Base-by-base conservation (phyloP, 2,888 invertebrate genomes). In the Chaitophorus viminalis region DNA sequence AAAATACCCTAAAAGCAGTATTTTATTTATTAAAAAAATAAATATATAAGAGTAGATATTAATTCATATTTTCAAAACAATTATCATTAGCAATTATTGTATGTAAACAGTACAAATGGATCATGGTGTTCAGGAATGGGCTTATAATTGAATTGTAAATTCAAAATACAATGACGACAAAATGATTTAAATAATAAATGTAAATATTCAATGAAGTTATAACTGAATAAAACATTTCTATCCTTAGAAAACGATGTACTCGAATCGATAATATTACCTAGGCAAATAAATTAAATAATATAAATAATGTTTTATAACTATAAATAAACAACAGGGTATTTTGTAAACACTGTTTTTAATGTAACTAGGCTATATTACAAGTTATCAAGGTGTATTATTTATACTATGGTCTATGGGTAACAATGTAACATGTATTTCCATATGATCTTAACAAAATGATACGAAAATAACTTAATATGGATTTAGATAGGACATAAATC, bases 121-220 rank as follows among this genome's bases (percentile, higher is more conserved):
- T 18, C 60, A 39, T 60, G 29, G 60, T n/a, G 29, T 5, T 74
- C 54, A 21, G n/a, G 1, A 75, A 36, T 82, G 36, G n/a, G 1
- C 33, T 52, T 17, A 52, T 82, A 72, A 82, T 82, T 68, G 14
- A 72, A 82, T 72, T 72, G 33, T 72, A 36, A 72, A 82, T 82
- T 74, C 21, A 3, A 74, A 74, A 60, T 83, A 83, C 74, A 60
- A 39, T 75, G 29, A 75, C 36, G 29, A 3, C 33, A 60, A 60
- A 75, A 60, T 39, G 0, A 60, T 83, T 83, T 39, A 60, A 83
- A 82, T 60, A 74, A 74, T 54, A 52, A 72, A 82, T 31, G 72
- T 31, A 82, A 82, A 74, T 52, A 54, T 74, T 46, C 11, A 60
- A 83, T 36, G 54, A 83, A 54, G 29, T 36, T 60, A 72, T 54